These are phyloP conservation scores for Campylomormyrus numenius DNA, from an alignment of 2,113 vertebrate species.

Conservation along the genomic window DNA sequence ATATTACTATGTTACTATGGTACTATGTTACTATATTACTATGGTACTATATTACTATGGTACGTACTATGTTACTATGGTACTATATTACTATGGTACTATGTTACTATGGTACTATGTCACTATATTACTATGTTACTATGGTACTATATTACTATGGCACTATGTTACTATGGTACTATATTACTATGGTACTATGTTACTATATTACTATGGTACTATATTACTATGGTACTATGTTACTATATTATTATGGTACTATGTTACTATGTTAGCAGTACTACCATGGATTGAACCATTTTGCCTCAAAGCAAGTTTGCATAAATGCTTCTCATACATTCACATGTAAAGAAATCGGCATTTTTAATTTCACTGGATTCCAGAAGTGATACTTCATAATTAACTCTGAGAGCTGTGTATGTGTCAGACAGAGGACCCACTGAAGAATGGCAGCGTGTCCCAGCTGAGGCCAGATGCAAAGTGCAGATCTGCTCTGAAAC, in stretches of 20 bases:
- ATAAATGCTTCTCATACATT: background rate
- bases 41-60: too few relatives aligned
- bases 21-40: too few relatives aligned
- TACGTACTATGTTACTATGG: too few relatives aligned
- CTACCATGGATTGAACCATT: background rate
- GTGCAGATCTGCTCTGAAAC: background rate
- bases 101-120: too few relatives aligned
- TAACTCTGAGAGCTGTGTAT: background rate
- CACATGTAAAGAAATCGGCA: background rate
- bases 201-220: too few relatives aligned
- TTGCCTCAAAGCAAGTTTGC: background rate
- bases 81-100: too few relatives aligned
- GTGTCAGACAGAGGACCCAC: background rate
- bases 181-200: too few relatives aligned
- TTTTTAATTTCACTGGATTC: background rate
- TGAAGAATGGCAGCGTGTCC: background rate
- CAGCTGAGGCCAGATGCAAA: background rate
- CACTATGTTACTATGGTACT: background rate
- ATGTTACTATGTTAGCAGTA: background rate
- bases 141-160: too few relatives aligned
- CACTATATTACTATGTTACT: background rate
- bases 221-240: too few relatives aligned
- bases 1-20: too few relatives aligned
- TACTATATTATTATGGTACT: too few relatives aligned
- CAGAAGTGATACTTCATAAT: background rate